Percentiles rank a stretch among this genome's conserved stretches.
Conservation (phyloP, 2,888 invertebrate species). For the Phymatocera aterrima region DNA sequence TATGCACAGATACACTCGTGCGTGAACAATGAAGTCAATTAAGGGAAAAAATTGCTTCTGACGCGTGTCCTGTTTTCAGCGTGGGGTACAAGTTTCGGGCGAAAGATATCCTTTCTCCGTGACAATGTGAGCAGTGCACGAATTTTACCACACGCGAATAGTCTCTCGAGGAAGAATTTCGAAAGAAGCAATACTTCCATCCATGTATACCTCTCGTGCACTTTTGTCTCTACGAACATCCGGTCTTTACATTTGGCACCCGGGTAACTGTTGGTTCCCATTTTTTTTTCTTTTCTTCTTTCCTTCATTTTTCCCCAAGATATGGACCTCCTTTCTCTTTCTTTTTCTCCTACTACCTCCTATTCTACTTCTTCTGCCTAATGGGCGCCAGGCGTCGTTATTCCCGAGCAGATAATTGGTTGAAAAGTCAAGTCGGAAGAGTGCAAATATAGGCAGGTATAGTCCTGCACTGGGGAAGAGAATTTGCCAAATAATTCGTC, state of each 20-base stretch:
- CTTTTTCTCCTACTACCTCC: slow-evolving; percentile 30
- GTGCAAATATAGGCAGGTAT: background rate
- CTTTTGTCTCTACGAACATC: slow-evolving; percentile 35
- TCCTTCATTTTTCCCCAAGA: background rate
- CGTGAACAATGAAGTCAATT: too few species aligned
- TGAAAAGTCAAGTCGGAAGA: background rate
- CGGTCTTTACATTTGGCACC: slow-evolving; percentile 37
- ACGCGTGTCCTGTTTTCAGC: background rate
- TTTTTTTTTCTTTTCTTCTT: slow-evolving; percentile 48
- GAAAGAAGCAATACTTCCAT: background rate
- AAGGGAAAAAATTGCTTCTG: too few species aligned
- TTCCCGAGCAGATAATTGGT: slow-evolving; percentile 24
- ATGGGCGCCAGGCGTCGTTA: slow-evolving; percentile 9
- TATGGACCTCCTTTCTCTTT: slow-evolving; percentile 13
- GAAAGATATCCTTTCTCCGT: background rate
- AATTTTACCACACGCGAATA: background rate
- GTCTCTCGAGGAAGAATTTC: slow-evolving; percentile 7
- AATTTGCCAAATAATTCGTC: background rate
- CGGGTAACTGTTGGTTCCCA: slow-evolving; percentile 41
- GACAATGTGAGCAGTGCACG: background rate
- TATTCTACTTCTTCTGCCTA: slow-evolving; percentile 6
- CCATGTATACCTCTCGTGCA: background rate
- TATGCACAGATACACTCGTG: too few species aligned
- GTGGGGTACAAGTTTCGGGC: background rate
- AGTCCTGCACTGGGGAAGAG: background rate